Evolutionary conservation across 1,140 invertebrate genomes (phyloP).

Genomic region (Pentalonia nigronervosa): DNA sequence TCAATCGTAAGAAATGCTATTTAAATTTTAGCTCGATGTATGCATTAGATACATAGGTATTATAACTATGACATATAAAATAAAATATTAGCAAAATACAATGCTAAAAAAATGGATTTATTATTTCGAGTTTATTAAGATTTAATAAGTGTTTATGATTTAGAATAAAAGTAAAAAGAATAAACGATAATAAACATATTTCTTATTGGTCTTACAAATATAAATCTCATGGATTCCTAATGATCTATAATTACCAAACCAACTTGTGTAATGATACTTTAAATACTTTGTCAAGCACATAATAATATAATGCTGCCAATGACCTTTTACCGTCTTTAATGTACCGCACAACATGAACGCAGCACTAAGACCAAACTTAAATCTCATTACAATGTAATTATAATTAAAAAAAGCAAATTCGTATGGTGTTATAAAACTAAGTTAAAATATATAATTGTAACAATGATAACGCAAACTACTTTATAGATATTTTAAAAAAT

Average conservation of each 20-base stretch:
- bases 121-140: neutral
- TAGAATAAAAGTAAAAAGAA: neutral
- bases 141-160: accelerated
- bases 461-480: neutral
- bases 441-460: neutral
- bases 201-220: neutral
- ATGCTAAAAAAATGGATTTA: neutral
- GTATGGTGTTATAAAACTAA: neutral
- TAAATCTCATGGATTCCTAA: neutral
- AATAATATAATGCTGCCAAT: neutral
- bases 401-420: neutral
- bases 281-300: neutral
- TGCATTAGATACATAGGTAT: neutral
- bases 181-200: neutral
- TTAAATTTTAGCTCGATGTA: neutral
- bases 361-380: neutral
- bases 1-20: neutral
- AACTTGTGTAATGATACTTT: neutral
- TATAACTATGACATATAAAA: neutral
- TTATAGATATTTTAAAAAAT: neutral
- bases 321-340: neutral
- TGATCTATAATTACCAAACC: neutral
- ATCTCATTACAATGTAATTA: neutral
- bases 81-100: neutral
- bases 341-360: neutral